phyloP scores from a whole-genome alignment of 2,888 invertebrate species.

The Incurvaria masculella region DNA sequence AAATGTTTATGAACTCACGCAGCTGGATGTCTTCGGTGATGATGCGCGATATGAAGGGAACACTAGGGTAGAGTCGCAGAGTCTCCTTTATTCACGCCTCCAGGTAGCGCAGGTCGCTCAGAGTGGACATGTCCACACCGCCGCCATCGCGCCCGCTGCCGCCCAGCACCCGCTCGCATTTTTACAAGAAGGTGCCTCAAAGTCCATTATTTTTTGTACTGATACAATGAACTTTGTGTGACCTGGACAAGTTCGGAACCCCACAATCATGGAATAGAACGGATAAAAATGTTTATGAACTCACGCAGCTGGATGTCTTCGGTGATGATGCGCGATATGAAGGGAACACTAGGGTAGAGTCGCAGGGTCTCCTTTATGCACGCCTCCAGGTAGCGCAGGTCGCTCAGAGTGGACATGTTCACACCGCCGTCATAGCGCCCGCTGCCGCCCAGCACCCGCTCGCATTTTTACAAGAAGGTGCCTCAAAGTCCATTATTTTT shows the following conservation, averaged over 20 bases:
- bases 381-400: conserved; percentile 65
- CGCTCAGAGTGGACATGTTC: conserved; percentile 52
- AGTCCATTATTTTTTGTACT: too few relatives aligned
- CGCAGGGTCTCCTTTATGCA: conserved; percentile 67
- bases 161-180: too few relatives aligned
- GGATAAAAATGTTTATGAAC: conserved; percentile 8
- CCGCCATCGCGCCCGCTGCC: conserved; percentile 22
- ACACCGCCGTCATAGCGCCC: conserved; percentile 31
- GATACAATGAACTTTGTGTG: too few relatives aligned
- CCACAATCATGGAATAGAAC: too few relatives aligned
- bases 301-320: conserved; percentile 61
- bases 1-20: conserved; percentile 45
- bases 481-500: too few relatives aligned
- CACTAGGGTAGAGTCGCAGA: conserved; percentile 63
- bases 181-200: too few relatives aligned
- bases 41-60: conserved; percentile 61
- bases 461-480: too few relatives aligned
- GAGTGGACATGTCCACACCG: conserved; percentile 48
- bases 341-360: conserved; percentile 65
- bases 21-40: conserved; percentile 58
- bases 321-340: conserved; percentile 56
- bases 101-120: conserved; percentile 62
- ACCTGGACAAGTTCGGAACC: too few relatives aligned
- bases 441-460: conserved; percentile 9
- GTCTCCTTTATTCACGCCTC: conserved; percentile 69